Base-by-base conservation (phyloP, 2,797 vertebrate species). In the Danio kyathit region DNA sequence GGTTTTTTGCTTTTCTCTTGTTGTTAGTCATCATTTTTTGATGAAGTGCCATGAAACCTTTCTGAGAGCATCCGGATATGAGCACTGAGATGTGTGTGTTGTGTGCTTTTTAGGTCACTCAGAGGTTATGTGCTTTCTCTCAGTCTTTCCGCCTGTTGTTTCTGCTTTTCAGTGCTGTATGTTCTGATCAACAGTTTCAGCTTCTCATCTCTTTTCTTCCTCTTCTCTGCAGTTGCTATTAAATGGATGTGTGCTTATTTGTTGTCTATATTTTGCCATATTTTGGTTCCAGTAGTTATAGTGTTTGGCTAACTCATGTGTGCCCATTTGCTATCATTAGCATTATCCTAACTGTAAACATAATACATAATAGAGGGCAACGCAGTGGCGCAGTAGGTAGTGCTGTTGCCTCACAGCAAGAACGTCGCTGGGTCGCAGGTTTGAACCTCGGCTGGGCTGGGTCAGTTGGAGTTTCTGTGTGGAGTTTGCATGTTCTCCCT, bases 181-280 rank as follows among this genome's bases (percentile, higher is more conserved):
- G 49, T 69, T 70, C 66, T 51, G 49, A 70, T 14, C 9, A 29
- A 29, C 29, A 29, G 29, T 29, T 29, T 29, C 29, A 29, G 29
- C 29, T 29, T 29, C 29, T 29, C 29, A 29, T 48, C 41, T 63
- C 29, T 38, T 38, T 40, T 40, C 40, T 19, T 57, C 40, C 13
- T 59, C 54, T 44, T 46, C 9, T 2, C 52, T 59, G 38, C 52
- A 17, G 75, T 52, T 41, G 8, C 19, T 67, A 66, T 77, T 38
- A 67, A 77, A 77, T 29, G 52, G 40, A 77, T 59, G 6, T 67
- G 64, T 40, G 59, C 40, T 57, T 77, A 40, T 78, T 59, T 29
- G 44, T 14, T 7, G n/a, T 48, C 46, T 48, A 48, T 12, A 40
- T 1, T 29, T 29, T 29, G 29, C 3, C 29, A 29, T 1, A 29